Conservation (phyloP, 2,797 vertebrate species). For the Mus spretus region DNA sequence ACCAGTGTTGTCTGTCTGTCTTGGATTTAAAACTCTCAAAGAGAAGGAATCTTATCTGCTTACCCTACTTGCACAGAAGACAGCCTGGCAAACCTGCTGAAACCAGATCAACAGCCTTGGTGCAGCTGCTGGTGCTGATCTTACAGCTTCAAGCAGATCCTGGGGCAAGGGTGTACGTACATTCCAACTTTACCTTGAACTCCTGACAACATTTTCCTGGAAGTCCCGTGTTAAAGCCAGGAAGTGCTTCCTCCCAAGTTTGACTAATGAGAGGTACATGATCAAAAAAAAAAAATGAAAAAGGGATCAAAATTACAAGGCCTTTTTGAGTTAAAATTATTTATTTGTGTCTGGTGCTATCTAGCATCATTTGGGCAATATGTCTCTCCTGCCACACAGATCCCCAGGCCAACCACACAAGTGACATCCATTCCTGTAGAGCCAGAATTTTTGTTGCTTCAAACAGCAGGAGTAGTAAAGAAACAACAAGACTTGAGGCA, state of each 20-base stretch:
- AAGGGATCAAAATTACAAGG: conserved; percentile 41
- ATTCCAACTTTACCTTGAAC: conserved; percentile 59
- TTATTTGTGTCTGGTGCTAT: not conserved
- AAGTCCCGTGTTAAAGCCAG: conserved; percentile 66
- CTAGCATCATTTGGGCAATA: not conserved
- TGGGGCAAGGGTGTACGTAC: not conserved
- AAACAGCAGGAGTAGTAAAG: conserved; percentile 14
- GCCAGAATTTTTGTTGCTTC: not conserved
- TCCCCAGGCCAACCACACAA: not conserved
- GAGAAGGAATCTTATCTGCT: conserved; percentile 29
- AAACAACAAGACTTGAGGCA: not conserved
- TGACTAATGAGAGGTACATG: not conserved
- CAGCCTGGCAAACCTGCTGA: conserved; percentile 21
- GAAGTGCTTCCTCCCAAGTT: conserved; percentile 35
- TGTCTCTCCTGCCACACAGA: not conserved
- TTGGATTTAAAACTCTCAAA: conserved; percentile 58
- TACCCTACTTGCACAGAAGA: conserved; percentile 65
- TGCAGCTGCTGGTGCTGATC: not conserved
- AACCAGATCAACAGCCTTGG: not conserved
- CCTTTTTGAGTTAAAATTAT: not conserved
- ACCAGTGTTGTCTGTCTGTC: not conserved
- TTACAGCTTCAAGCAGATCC: conserved; percentile 23
- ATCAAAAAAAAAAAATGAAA: not conserved
- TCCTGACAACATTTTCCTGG: conserved; percentile 62
- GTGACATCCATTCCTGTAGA: not conserved